phyloP scores from a whole-genome alignment of 2,113 vertebrate species.

The Daubentonia madagascariensis region DNA sequence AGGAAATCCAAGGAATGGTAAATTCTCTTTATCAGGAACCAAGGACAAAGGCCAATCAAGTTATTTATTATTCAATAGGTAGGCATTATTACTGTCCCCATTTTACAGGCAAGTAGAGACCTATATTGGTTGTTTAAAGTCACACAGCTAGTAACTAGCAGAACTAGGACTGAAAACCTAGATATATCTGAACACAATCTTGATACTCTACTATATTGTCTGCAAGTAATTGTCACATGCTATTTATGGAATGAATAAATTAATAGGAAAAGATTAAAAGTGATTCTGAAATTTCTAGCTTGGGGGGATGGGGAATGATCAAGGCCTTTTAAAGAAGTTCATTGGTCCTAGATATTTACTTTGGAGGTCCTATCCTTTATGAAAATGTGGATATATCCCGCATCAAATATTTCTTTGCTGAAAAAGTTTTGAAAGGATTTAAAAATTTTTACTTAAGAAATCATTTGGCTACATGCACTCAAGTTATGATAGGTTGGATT shows the following conservation, averaged over 20 bases:
- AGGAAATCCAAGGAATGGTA: neutral
- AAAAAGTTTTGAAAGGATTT: neutral
- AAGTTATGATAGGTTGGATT: neutral
- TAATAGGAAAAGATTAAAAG: neutral
- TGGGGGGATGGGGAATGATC: neutral
- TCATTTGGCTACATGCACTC: neutral
- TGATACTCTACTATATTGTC: neutral
- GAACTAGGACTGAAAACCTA: neutral
- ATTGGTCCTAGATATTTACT: neutral
- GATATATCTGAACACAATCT: neutral
- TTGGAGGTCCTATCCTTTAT: neutral
- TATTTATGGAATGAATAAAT: neutral
- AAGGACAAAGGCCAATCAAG: neutral
- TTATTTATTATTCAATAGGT: neutral
- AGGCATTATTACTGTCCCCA: neutral
- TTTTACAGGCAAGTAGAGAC: neutral
- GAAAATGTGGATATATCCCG: neutral
- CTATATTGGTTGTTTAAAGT: neutral
- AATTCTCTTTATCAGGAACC: neutral
- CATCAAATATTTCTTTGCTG: neutral
- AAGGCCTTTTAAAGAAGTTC: neutral
- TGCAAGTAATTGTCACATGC: neutral
- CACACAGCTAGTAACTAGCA: neutral
- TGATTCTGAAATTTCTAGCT: neutral
- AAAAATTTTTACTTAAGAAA: neutral